A percentile compares a stretch with the other conserved stretches of the same genome.
These are phyloP conservation scores for Smithornis capensis DNA, from an alignment of 2,113 vertebrate species.

Conservation along the genomic window DNA sequence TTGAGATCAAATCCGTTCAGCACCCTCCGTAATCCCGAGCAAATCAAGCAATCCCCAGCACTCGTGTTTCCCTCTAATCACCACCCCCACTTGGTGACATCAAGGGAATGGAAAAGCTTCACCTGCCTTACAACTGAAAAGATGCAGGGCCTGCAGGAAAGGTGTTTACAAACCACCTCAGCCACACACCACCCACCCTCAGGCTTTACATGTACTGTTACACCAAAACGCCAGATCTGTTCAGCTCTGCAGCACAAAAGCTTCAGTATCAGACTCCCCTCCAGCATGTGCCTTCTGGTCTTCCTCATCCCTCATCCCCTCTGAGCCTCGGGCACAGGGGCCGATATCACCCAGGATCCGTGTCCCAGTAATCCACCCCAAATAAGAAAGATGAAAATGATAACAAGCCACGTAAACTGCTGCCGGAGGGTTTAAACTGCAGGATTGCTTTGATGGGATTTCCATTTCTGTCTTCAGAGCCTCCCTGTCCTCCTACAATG, in stretches of 20 bases:
- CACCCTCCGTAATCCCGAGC: not conserved
- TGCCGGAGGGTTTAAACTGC: not conserved
- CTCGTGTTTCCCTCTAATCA: not conserved
- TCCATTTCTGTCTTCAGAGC: conserved; percentile 7
- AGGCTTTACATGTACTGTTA: not conserved
- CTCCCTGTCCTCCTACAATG: not conserved
- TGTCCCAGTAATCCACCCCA: not conserved
- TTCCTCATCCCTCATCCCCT: not conserved
- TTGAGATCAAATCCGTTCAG: not conserved
- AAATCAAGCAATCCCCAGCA: not conserved
- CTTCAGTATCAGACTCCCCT: not conserved
- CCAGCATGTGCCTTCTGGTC: not conserved
- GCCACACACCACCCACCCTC: not conserved
- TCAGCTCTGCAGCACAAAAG: not conserved
- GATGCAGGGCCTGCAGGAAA: not conserved
- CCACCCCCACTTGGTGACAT: not conserved
- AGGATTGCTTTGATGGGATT: conserved; percentile 10
- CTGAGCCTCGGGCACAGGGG: not conserved
- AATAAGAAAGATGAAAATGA: not conserved
- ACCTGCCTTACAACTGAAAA: not conserved
- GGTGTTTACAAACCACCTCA: not conserved
- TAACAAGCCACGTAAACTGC: not conserved
- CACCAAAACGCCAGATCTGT: not conserved
- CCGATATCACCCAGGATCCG: rapidly evolving
- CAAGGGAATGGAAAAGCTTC: not conserved